A percentile compares a stretch with the other conserved stretches of the same genome.
phyloP scores from a whole-genome alignment of 2,113 vertebrate genomes.

The Zingel zingel region DNA sequence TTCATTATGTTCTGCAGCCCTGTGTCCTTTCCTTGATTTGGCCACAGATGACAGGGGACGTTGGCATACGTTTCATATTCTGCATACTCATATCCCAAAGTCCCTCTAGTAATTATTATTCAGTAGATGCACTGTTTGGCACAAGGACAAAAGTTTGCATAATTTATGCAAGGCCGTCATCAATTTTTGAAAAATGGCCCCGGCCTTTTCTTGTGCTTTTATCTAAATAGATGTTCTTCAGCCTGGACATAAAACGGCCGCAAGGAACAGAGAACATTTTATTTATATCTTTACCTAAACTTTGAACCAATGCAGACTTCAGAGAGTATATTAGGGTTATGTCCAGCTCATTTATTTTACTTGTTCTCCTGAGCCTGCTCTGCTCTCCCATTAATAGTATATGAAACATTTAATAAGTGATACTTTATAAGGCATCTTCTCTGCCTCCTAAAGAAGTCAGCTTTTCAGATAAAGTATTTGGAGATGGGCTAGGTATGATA shows the following conservation, averaged over 20 bases:
- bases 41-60: slow-evolving; percentile 45
- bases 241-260: slow-evolving; percentile 67
- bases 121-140: slow-evolving; percentile 83
- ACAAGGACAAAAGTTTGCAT: slow-evolving; percentile 88
- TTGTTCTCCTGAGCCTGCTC: slow-evolving; percentile 4
- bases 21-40: slow-evolving; percentile 40
- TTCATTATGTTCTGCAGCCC: slow-evolving; percentile 17
- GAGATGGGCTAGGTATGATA: slow-evolving; percentile 59
- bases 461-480: slow-evolving; percentile 55
- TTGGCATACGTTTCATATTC: slow-evolving; percentile 69
- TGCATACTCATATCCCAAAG: slow-evolving; percentile 70
- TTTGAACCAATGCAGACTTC: slow-evolving; percentile 63
- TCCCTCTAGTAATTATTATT: slow-evolving; percentile 84
- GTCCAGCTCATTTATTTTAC: slow-evolving; percentile 49
- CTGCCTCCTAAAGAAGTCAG: slow-evolving; percentile 28
- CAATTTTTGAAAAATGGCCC: slow-evolving; percentile 84
- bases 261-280: slow-evolving; percentile 68
- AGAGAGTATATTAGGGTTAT: slow-evolving; percentile 50
- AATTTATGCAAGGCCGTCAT: slow-evolving; percentile 89
- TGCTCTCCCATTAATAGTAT: slow-evolving; percentile 8
- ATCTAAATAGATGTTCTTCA: slow-evolving; percentile 80
- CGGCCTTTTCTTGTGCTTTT: slow-evolving; percentile 82
- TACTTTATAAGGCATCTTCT: slow-evolving; percentile 28
- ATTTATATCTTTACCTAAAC: slow-evolving; percentile 84
- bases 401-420: slow-evolving; percentile 40